A percentile compares a stretch with the other conserved stretches of the same genome.
Conservation (phyloP, 2,888 invertebrate species). For the Muscina levida region DNA sequence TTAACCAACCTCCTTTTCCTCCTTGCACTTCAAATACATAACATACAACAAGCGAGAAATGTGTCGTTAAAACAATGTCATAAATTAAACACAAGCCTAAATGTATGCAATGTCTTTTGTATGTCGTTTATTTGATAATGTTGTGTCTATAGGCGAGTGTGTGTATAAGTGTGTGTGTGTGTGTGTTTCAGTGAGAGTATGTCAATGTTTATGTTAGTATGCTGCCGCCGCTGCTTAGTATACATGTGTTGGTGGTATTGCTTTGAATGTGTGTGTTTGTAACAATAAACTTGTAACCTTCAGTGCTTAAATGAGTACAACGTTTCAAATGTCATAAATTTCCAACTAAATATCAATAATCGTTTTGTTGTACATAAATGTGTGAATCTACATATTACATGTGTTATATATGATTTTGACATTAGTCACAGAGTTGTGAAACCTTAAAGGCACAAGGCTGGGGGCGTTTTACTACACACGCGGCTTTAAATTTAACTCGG, state of each 20-base stretch:
- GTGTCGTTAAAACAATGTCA: constrained; percentile 42
- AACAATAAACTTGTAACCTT: constrained; percentile 57
- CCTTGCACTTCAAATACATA: constrained; percentile 4
- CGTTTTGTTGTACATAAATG: background rate
- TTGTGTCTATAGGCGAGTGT: background rate
- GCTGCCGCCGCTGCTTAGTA: too few relatives aligned
- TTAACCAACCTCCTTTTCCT: background rate
- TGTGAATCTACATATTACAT: background rate
- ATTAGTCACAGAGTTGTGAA: background rate
- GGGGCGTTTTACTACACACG: too few relatives aligned
- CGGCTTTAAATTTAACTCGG: too few relatives aligned
- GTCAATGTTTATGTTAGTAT: background rate
- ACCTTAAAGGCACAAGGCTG: too few relatives aligned
- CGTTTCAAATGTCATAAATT: constrained; percentile 61
- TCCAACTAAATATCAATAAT: constrained; percentile 56
- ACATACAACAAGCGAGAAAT: background rate
- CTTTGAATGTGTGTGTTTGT: background rate
- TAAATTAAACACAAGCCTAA: constrained; percentile 39
- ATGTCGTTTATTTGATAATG: too few relatives aligned
- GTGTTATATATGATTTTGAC: background rate
- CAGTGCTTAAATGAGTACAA: constrained; percentile 45
- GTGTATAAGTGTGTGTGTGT: background rate
- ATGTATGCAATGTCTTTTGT: constrained; percentile 13
- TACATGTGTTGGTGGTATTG: background rate
- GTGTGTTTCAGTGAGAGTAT: background rate